Base-by-base conservation (phyloP, 2,113 vertebrate species). In the Halichoeres trimaculatus region DNA sequence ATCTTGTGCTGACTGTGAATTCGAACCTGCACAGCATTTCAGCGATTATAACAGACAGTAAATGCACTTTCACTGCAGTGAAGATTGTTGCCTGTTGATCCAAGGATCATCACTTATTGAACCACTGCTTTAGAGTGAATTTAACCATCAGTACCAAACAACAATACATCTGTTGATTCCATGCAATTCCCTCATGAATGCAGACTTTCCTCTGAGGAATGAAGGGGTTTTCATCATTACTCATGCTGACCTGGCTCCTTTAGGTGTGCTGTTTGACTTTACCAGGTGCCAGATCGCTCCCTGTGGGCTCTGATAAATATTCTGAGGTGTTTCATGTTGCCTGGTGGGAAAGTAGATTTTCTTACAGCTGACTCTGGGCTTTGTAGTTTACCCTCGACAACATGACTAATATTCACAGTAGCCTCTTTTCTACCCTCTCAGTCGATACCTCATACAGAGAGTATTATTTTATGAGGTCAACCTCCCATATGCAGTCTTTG, bases 181-280 rank as follows among this genome's bases (percentile, higher is more conserved):
- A n/a, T 36, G 35, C 35, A 36, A 36, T 36, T 36, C 35, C n/a
- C n/a, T n/a, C n/a, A n/a, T n/a, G n/a, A n/a, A n/a, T n/a, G 10
- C 22, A 14, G 3, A 53, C 11, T 55, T 30, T 16, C 2, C 26
- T 55, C 14, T 70, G 56, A 30, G 76, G 78, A 43, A 56, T 12
- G 23, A 38, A 53, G 22, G 22, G 45, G 24, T 51, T 57, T 54
- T 79, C 45, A 52, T 64, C 72, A 89, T 78, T 85, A 84, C 78
- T 88, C 40, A 8, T 26, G 26, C 45, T 74, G 86, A 75, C 81
- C 88, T 20, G 36, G 45, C 61, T 79, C 52, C 43, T 80, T 87
- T 57, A 89, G 82, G 85, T 88, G 75, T 87, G 80, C 63, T 74
- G 54, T 85, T 85, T 79, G 80, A 88, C 78, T 78, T 78, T 78